These are phyloP conservation scores for Megathymus violae DNA, from an alignment of 1,140 invertebrate species.

Conservation along the genomic window DNA sequence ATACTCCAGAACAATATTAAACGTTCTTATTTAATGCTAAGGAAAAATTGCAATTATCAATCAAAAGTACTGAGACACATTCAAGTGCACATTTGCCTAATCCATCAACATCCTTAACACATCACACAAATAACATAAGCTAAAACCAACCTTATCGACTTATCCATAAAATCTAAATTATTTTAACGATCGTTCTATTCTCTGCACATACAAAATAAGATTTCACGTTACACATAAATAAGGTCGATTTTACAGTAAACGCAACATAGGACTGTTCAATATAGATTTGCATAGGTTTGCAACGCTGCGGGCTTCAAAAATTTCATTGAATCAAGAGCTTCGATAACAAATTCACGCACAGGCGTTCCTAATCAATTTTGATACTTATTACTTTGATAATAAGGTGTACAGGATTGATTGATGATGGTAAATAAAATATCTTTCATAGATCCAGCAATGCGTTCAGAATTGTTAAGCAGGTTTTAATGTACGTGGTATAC, in stretches of 20 bases:
- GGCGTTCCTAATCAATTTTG: constrained; percentile 33
- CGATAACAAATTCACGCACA: constrained; percentile 32
- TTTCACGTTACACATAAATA: background rate
- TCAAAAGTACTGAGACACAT: constrained; percentile 50
- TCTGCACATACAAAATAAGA: background rate
- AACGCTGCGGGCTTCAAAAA: constrained; percentile 57
- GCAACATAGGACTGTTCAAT: constrained; percentile 55
- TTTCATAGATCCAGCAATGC: constrained; percentile 66
- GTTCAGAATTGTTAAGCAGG: constrained; percentile 72
- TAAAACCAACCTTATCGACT: constrained; percentile 35
- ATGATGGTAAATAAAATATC: constrained; percentile 25
- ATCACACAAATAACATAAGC: constrained; percentile 6
- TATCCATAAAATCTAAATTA: constrained; percentile 13
- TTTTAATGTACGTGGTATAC: constrained; percentile 74
- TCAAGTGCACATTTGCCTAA: constrained; percentile 60
- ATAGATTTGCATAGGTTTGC: constrained; percentile 65
- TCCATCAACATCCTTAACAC: constrained; percentile 55
- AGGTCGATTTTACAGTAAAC: constrained; percentile 7
- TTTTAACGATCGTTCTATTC: background rate
- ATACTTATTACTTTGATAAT: constrained; percentile 30
- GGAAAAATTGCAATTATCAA: constrained; percentile 70
- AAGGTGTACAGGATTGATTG: constrained; percentile 24
- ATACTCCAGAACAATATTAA: constrained; percentile 55
- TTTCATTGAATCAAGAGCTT: constrained; percentile 47
- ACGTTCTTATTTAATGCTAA: constrained; percentile 41